These are phyloP conservation scores for Riparia riparia DNA, from an alignment of 2,113 vertebrate species.

Conservation along the genomic window DNA sequence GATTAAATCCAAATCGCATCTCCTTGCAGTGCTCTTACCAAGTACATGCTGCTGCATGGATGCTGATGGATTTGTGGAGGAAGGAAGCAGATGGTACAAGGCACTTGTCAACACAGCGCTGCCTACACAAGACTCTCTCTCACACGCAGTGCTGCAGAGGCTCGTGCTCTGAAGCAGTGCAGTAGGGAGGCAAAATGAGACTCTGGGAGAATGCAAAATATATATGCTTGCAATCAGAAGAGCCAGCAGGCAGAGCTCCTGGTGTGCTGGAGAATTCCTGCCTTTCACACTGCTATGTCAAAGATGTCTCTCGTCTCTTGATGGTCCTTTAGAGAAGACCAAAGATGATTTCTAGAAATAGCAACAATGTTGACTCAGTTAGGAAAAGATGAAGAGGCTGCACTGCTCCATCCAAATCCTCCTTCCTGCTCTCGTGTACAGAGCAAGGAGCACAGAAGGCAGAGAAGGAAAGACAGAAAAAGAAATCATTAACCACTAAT, in stretches of 20 bases:
- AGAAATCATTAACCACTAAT: slow-evolving; percentile 1
- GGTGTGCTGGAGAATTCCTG: neutral
- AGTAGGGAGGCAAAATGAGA: neutral
- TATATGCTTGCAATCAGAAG: neutral
- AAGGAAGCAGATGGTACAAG: slow-evolving; percentile 45
- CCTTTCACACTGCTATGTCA: neutral
- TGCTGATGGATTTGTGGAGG: slow-evolving; percentile 47
- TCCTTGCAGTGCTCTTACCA: slow-evolving; percentile 7
- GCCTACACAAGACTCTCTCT: neutral
- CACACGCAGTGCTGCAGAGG: neutral
- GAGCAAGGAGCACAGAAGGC: neutral
- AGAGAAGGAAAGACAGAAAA: neutral
- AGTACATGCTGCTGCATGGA: slow-evolving; percentile 30
- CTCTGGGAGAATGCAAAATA: neutral
- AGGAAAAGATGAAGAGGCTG: neutral
- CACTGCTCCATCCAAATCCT: neutral
- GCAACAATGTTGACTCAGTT: neutral
- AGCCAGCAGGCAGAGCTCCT: neutral
- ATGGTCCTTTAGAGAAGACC: neutral
- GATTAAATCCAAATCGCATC: slow-evolving; percentile 76
- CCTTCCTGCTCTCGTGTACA: neutral
- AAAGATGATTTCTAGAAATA: neutral
- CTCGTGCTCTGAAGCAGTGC: neutral
- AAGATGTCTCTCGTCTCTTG: neutral
- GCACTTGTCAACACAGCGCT: neutral